Conservation (phyloP, 2,113 vertebrate species). For the Eublepharis macularius region DNA sequence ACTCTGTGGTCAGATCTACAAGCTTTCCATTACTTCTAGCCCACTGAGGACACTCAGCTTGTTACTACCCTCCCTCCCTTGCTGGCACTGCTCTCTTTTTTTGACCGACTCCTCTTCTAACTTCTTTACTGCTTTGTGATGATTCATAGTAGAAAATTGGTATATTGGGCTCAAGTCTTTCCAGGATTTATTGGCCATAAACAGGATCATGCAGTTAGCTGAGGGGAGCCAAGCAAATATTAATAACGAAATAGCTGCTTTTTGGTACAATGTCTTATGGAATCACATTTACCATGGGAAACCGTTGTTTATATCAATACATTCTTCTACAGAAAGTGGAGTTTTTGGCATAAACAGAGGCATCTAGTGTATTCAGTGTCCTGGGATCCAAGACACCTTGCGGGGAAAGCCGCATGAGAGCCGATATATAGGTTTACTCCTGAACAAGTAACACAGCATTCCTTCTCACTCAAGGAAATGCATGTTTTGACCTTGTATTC, state of each 20-base stretch:
- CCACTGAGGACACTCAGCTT: no score
- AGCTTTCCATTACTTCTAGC: no score
- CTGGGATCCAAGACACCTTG: neutral
- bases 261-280: neutral
- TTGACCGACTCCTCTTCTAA: no score
- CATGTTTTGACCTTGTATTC: neutral
- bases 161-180: no score
- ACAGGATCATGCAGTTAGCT: no score
- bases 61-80: no score
- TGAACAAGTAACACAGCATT: neutral
- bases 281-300: neutral
- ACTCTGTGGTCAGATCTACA: no score
- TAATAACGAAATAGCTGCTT: neutral
- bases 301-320: neutral
- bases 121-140: no score
- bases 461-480: neutral
- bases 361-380: neutral
- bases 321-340: neutral
- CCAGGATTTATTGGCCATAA: no score
- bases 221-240: no score
- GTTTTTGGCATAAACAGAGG: neutral
- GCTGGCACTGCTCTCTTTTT: no score
- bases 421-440: neutral
- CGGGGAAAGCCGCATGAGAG: neutral
- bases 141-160: no score